phyloP scores from a whole-genome alignment of 2,113 vertebrate genomes.

The Microcebus tavaratra region DNA sequence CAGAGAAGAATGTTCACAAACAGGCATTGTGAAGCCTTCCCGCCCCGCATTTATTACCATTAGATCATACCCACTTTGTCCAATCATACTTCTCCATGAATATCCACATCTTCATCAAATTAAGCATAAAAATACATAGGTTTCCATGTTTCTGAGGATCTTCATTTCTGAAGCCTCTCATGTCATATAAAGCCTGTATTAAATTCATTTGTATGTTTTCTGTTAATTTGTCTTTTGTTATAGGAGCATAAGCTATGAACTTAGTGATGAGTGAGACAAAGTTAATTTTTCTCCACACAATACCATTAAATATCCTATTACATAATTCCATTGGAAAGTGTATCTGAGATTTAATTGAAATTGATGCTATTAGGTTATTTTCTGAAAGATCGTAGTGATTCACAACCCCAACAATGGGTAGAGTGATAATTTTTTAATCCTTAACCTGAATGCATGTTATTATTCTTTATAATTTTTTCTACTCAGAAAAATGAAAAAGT shows the following conservation, averaged over 20 bases:
- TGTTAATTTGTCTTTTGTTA: not conserved
- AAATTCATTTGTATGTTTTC: not conserved
- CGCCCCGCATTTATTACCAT: not conserved
- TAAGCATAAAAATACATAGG: not conserved
- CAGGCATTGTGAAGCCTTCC: not conserved
- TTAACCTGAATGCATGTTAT: not conserved
- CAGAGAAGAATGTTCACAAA: not conserved
- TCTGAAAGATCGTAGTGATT: not conserved
- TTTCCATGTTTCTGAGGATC: not conserved
- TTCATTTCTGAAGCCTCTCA: not conserved
- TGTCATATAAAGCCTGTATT: not conserved
- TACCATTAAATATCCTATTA: not conserved
- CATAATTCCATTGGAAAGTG: not conserved
- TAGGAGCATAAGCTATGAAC: not conserved
- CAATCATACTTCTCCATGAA: not conserved
- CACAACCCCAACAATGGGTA: not conserved
- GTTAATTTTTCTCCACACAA: not conserved
- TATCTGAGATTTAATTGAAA: not conserved
- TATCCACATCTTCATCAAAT: not conserved
- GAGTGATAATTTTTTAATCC: not conserved
- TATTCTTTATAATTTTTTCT: not conserved
- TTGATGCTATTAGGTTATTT: not conserved
- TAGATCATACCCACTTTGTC: no score
- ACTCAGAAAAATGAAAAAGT: not conserved
- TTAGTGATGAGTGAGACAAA: not conserved